Percentiles rank a stretch among this genome's conserved stretches.
These are phyloP conservation scores for Steatornis caripensis DNA, from an alignment of 2,113 vertebrate species.

Conservation along the genomic window DNA sequence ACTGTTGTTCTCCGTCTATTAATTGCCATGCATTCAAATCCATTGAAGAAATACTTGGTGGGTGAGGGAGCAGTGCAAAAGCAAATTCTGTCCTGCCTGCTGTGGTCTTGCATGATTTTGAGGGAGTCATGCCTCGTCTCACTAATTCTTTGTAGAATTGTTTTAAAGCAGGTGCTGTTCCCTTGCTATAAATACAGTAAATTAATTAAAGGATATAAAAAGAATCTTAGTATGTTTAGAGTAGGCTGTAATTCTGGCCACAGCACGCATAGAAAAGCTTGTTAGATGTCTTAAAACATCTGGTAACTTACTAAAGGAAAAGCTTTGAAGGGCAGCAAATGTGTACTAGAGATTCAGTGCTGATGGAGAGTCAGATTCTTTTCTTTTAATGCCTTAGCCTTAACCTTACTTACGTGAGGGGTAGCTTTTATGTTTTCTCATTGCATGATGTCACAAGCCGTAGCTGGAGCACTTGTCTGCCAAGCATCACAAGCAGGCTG, in stretches of 20 bases:
- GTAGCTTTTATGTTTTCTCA: neutral
- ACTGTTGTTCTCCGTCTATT: neutral
- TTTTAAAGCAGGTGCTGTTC: neutral
- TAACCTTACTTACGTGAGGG: neutral
- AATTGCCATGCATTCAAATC: neutral
- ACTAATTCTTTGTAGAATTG: neutral
- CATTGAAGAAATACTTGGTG: neutral
- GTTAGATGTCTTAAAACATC: neutral
- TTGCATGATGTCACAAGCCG: neutral
- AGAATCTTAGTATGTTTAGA: neutral
- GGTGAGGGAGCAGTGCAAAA: rapidly evolving
- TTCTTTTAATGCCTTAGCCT: neutral
- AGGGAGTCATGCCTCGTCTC: neutral
- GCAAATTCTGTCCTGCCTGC: neutral
- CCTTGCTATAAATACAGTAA: neutral
- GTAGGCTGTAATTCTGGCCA: neutral
- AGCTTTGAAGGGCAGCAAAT: neutral
- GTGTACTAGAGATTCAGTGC: neutral
- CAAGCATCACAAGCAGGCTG: neutral
- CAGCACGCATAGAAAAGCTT: neutral
- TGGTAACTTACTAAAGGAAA: neutral
- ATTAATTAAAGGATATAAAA: neutral
- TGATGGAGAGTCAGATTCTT: neutral
- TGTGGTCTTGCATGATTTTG: neutral
- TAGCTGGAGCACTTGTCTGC: neutral